A percentile compares a stretch with the other conserved stretches of the same genome.
Evolutionary conservation across 2,797 vertebrate genomes (phyloP).

Genomic region (Enteromius thamalakanensis): DNA sequence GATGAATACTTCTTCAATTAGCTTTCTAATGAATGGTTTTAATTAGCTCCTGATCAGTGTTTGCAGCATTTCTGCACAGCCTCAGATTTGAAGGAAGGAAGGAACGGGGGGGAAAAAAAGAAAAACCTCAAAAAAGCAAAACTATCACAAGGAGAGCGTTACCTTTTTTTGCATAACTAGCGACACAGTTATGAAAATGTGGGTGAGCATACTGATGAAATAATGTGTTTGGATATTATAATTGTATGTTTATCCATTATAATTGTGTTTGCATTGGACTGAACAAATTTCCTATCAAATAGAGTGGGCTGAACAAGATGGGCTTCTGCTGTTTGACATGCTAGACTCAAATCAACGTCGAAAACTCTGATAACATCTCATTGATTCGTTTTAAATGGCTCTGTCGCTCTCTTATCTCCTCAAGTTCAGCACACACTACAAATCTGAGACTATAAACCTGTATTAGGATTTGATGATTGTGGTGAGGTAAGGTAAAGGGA

Average conservation of each 20-base stretch:
- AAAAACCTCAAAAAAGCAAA: slow-evolving; percentile 7
- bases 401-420: slow-evolving; percentile 34
- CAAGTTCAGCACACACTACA: slow-evolving; percentile 15
- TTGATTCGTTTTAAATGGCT: slow-evolving; percentile 29
- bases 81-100: slow-evolving; percentile 23
- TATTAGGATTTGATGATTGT: slow-evolving; percentile 7
- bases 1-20: slow-evolving; percentile 42
- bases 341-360: slow-evolving; percentile 7
- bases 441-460: slow-evolving; percentile 14
- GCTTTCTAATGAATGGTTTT: slow-evolving; percentile 46
- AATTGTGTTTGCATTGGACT: slow-evolving; percentile 49
- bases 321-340: slow-evolving; percentile 13
- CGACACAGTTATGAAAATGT: slow-evolving; percentile 69
- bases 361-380: slow-evolving; percentile 24
- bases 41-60: slow-evolving; percentile 27
- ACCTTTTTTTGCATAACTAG: slow-evolving; percentile 64
- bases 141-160: slow-evolving; percentile 21
- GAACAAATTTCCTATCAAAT: slow-evolving; percentile 11
- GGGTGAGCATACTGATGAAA: slow-evolving; percentile 62
- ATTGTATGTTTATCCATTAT: slow-evolving; percentile 56
- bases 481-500: background rate
- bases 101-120: background rate
- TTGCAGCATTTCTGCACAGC: slow-evolving; percentile 8
- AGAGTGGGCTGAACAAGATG: background rate
- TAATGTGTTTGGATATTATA: slow-evolving; percentile 67